Conservation (phyloP, 2,113 vertebrate genomes). For the Nibea coibor region DNA sequence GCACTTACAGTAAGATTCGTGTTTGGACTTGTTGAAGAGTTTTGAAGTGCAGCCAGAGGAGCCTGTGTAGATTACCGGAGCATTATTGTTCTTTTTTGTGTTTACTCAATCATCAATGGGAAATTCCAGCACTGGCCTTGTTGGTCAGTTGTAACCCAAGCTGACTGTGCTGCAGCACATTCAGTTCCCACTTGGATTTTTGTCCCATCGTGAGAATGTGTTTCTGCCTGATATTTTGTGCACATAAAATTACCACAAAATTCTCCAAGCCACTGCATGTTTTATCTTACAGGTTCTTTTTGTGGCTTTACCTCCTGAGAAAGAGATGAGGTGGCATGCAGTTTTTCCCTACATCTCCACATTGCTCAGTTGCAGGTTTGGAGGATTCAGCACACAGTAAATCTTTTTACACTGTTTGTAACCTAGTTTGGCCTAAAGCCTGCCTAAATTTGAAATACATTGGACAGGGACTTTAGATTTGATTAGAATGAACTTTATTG, state of each 20-base stretch:
- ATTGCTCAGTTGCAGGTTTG: not conserved
- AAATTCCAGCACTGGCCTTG: not conserved
- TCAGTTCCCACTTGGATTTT: not conserved
- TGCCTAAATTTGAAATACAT: not conserved
- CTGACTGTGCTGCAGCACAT: not conserved
- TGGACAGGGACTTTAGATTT: not conserved
- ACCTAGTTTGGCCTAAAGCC: not conserved
- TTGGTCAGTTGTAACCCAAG: not conserved
- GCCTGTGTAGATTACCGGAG: not conserved
- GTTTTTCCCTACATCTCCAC: not conserved
- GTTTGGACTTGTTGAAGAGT: conserved; percentile 20
- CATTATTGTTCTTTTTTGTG: conserved; percentile 9
- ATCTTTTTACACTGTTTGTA: not conserved
- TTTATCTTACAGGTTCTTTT: not conserved
- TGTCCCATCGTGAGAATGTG: too few species aligned
- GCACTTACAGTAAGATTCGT: conserved; percentile 2
- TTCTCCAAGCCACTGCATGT: not conserved
- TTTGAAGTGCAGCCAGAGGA: conserved; percentile 1
- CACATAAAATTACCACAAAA: not conserved
- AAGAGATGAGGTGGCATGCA: not conserved
- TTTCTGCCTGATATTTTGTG: not conserved
- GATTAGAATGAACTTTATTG: too few species aligned
- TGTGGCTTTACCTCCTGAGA: not conserved
- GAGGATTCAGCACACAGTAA: not conserved
- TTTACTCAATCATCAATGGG: not conserved